Evolutionary conservation across 2,888 invertebrate species (phyloP).

Genomic region (Cryptocephalus moraei): DNA sequence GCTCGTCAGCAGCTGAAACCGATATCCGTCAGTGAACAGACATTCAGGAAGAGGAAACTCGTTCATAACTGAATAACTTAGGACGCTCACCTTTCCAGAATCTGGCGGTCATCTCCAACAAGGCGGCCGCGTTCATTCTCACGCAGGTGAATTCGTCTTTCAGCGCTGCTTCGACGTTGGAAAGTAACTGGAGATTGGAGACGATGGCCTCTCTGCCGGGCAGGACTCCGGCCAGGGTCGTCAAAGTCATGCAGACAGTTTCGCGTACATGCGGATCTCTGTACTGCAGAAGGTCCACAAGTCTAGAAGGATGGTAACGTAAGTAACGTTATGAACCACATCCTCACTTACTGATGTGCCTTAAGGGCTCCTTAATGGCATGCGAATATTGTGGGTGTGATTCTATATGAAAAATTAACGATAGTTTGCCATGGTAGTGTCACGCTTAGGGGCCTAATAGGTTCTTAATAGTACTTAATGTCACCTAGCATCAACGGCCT

Average conservation of each 20-base stretch:
- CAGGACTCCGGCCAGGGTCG: conserved; percentile 31
- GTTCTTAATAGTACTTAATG: too few relatives aligned
- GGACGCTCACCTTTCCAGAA: conserved; percentile 27
- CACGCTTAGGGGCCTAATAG: too few relatives aligned
- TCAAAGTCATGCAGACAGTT: conserved; percentile 32
- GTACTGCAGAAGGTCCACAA: conserved; percentile 27
- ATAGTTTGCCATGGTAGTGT: too few relatives aligned
- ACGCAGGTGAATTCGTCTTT: conserved; percentile 31
- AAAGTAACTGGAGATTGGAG: conserved; percentile 27
- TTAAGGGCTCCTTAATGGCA: too few relatives aligned
- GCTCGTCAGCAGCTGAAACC: conserved; percentile 32
- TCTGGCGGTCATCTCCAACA: conserved; percentile 34
- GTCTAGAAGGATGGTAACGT: too few relatives aligned
- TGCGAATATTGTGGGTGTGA: too few relatives aligned
- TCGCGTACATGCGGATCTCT: conserved; percentile 29
- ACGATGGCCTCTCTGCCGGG: conserved; percentile 36
- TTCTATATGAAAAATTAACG: too few relatives aligned
- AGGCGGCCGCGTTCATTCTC: conserved; percentile 32
- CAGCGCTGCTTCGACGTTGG: conserved; percentile 28
- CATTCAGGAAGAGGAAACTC: background rate
- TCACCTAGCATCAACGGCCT: too few relatives aligned
- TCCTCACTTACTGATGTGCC: too few relatives aligned
- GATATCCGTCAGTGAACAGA: background rate
- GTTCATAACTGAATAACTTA: background rate
- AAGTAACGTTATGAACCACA: too few relatives aligned